Evolutionary conservation across 2,797 vertebrate genomes (phyloP).

Genomic region (Cryptoblepharus egeriae): DNA sequence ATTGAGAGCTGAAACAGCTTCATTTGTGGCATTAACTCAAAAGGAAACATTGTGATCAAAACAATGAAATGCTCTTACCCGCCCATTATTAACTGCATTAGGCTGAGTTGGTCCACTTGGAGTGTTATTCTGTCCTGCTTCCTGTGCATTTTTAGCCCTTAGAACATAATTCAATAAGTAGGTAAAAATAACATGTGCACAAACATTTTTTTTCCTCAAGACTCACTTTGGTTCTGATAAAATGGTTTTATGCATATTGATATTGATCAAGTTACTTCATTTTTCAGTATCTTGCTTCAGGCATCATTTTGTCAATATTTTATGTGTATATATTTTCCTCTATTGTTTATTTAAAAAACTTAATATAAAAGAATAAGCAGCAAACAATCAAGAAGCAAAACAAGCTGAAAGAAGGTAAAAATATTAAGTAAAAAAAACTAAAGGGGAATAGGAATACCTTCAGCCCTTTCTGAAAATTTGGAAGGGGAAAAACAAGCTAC

Average conservation of each 20-base stretch:
- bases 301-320: too few relatives aligned
- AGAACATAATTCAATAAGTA: slow-evolving; percentile 20
- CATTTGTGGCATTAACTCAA: not conserved
- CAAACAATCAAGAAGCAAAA: too few relatives aligned
- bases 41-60: not conserved
- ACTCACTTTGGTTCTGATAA: not conserved
- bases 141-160: slow-evolving; percentile 48
- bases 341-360: too few relatives aligned
- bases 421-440: too few relatives aligned
- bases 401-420: too few relatives aligned
- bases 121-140: slow-evolving; percentile 51
- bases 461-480: too few relatives aligned
- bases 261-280: not conserved
- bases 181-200: not conserved
- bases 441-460: too few relatives aligned
- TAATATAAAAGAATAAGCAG: too few relatives aligned
- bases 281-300: not conserved
- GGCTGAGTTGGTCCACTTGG: not conserved
- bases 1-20: not conserved
- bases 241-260: not conserved
- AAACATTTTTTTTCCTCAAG: not conserved
- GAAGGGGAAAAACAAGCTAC: too few relatives aligned
- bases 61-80: slow-evolving; percentile 48
- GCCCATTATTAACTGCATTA: slow-evolving; percentile 22
- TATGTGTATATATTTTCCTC: too few relatives aligned